Conservation (phyloP, 1,140 invertebrate species). For the Trinorchestia longiramus region DNA sequence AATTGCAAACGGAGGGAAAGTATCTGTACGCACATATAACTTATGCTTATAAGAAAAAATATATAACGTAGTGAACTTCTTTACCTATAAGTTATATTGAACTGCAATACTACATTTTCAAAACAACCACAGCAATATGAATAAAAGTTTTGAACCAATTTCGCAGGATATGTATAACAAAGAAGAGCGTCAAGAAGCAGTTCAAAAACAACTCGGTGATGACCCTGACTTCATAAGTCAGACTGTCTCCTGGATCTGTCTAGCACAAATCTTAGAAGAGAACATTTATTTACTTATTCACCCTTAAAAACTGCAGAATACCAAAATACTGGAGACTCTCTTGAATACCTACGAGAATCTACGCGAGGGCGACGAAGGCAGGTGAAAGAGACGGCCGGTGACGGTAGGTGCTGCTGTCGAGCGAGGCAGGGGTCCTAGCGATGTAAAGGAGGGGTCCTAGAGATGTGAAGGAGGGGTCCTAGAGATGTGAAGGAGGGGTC, state of each 20-base stretch:
- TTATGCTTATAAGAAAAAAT: not conserved
- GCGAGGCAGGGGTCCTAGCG: too few species aligned
- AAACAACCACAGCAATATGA: not conserved
- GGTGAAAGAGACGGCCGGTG: not conserved
- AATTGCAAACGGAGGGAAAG: not conserved
- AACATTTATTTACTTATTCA: not conserved
- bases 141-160: not conserved
- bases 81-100: not conserved
- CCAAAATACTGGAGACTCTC: too few species aligned
- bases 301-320: not conserved
- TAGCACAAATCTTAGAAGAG: not conserved
- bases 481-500: too few species aligned
- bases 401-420: not conserved
- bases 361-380: not conserved
- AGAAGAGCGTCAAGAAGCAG: not conserved
- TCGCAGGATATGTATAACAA: not conserved
- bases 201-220: not conserved
- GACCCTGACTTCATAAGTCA: not conserved
- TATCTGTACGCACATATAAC: not conserved
- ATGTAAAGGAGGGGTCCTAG: too few species aligned
- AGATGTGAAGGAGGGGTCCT: too few species aligned
- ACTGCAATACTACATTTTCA: not conserved
- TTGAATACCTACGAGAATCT: not conserved
- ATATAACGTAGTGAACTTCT: not conserved
- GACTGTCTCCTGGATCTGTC: not conserved